Conservation (phyloP, 2,797 vertebrate genomes). For the Manis pentadactyla region DNA sequence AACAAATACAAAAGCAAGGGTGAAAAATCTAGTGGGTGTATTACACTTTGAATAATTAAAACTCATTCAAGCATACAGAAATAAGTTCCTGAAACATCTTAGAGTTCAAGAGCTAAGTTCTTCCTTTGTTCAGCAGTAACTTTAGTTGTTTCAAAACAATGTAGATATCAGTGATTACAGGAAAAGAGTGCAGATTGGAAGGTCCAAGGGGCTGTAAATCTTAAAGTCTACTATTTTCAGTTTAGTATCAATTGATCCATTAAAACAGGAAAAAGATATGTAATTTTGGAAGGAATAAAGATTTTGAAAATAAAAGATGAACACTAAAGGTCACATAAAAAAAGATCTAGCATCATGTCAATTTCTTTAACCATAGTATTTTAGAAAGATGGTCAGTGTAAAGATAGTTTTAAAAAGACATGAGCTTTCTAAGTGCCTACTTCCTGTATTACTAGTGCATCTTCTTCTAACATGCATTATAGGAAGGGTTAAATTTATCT, state of each 20-base stretch:
- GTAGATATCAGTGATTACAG: not conserved
- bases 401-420: slow-evolving; percentile 13
- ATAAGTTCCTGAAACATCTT: not conserved
- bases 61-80: not conserved
- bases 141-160: slow-evolving; percentile 23
- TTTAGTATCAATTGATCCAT: not conserved
- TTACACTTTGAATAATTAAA: slow-evolving; percentile 46
- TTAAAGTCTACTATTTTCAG: not conserved
- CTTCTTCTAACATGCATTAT: not conserved
- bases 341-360: not conserved
- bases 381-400: not conserved
- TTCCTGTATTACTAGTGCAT: not conserved
- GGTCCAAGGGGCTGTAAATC: not conserved
- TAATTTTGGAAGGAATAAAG: not conserved
- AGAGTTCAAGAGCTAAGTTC: not conserved
- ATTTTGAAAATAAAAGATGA: slow-evolving; percentile 46
- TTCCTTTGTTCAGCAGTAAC: not conserved
- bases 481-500: not conserved
- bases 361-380: not conserved
- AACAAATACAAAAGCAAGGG: not conserved
- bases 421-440: not conserved
- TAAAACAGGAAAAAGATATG: not conserved
- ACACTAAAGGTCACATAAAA: not conserved
- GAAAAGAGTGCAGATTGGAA: slow-evolving; percentile 32
- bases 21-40: not conserved